Conservation (phyloP, 2,797 vertebrate species). For the Cyclopterus lumpus region DNA sequence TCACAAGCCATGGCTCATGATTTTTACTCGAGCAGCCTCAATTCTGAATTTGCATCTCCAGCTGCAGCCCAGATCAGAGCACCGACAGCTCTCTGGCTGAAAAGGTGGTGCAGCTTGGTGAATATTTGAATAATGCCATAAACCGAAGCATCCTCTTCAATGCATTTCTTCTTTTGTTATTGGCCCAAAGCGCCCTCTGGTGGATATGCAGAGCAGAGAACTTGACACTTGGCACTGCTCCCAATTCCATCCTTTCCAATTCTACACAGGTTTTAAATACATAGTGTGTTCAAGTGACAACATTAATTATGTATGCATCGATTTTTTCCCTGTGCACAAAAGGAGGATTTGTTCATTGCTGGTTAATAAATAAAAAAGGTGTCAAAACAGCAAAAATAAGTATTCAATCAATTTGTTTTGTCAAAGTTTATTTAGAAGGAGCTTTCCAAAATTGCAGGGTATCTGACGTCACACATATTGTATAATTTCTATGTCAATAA, state of each 20-base stretch:
- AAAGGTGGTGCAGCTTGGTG: background rate
- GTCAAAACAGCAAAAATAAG: background rate
- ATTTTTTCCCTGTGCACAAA: background rate
- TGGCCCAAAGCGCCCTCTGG: conserved; percentile 57
- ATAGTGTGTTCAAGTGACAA: background rate
- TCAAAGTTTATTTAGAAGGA: background rate
- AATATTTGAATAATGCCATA: conserved; percentile 35
- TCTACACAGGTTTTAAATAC: background rate
- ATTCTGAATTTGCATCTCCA: background rate
- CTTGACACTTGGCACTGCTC: background rate
- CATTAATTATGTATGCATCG: background rate
- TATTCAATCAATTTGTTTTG: background rate
- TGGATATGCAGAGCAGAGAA: conserved; percentile 38
- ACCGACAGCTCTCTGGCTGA: background rate
- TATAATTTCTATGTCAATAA: background rate
- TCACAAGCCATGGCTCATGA: background rate
- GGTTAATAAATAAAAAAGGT: background rate
- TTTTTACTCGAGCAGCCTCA: background rate
- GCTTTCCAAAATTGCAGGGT: background rate
- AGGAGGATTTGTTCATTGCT: background rate
- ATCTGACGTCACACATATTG: background rate
- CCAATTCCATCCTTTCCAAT: background rate
- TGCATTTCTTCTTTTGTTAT: background rate
- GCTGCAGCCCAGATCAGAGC: background rate
- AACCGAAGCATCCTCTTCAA: background rate